Evolutionary conservation across 2,113 vertebrate genomes (phyloP).

Genomic region (Holacanthus passer): DNA sequence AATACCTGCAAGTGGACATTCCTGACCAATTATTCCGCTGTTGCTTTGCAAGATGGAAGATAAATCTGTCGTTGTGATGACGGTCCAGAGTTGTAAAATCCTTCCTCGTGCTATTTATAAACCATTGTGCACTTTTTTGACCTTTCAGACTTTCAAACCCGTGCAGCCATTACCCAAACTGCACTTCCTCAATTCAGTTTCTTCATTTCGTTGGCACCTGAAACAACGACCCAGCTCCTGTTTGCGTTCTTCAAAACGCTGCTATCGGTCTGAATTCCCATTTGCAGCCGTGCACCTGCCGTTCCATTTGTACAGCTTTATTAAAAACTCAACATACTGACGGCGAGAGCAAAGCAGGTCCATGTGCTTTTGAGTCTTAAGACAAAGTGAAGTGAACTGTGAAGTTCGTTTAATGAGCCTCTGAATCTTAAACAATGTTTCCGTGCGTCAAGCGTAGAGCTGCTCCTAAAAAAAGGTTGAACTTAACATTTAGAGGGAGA

Average conservation of each 20-base stretch:
- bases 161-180: background rate
- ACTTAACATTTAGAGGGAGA: constrained; percentile 61
- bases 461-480: constrained; percentile 59
- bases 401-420: constrained; percentile 20
- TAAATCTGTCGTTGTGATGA: background rate
- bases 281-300: constrained; percentile 17
- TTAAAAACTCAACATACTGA: background rate
- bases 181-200: constrained; percentile 5
- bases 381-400: background rate
- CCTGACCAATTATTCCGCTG: background rate
- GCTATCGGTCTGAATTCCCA: background rate
- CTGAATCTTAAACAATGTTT: constrained; percentile 45
- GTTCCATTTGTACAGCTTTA: background rate
- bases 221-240: background rate
- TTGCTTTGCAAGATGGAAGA: background rate
- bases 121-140: background rate
- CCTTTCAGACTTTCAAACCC: background rate
- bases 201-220: background rate
- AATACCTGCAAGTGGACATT: background rate
- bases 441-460: constrained; percentile 27
- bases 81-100: background rate
- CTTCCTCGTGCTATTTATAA: background rate
- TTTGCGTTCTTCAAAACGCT: background rate
- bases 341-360: background rate
- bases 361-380: background rate